A percentile compares a stretch with the other conserved stretches of the same genome.
Conservation (phyloP, 2,113 vertebrate species). For the Caranx ignobilis region DNA sequence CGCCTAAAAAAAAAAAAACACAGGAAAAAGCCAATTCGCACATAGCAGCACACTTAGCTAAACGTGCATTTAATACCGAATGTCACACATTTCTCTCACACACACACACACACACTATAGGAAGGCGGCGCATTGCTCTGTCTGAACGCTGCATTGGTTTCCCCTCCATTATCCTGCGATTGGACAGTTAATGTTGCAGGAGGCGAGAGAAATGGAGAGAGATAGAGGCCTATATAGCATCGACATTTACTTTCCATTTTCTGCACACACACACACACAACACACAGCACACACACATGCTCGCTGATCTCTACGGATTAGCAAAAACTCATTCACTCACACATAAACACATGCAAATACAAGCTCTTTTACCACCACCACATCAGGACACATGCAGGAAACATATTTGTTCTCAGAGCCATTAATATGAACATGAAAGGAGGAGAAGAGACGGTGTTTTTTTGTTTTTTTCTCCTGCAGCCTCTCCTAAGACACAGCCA, state of each 20-base stretch:
- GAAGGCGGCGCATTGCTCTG: conserved; percentile 30
- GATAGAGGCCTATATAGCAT: conserved; percentile 41
- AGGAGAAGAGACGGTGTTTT: conserved; percentile 30
- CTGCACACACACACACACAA: background rate
- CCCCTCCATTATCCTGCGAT: conserved; percentile 73
- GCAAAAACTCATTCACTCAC: conserved; percentile 5
- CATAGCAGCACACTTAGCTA: conserved; percentile 40
- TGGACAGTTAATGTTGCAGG: conserved; percentile 74
- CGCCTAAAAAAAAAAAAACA: conserved; percentile 27
- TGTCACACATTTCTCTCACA: conserved; percentile 8
- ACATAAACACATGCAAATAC: conserved; percentile 21
- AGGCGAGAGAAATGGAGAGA: conserved; percentile 51
- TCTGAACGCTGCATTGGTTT: conserved; percentile 60
- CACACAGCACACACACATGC: background rate
- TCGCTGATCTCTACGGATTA: background rate
- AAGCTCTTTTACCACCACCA: background rate
- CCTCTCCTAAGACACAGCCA: conserved; percentile 40
- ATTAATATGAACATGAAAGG: conserved; percentile 58
- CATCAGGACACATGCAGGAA: conserved; percentile 15
- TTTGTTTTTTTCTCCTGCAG: background rate
- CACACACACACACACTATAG: conserved; percentile 18
- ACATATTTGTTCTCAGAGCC: conserved; percentile 40
- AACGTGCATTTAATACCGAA: conserved; percentile 46
- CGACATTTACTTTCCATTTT: conserved; percentile 56
- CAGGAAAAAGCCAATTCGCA: conserved; percentile 39